These are phyloP conservation scores for Crambe crambe DNA, from an alignment of 37 sponge, comb jelly and placozoan species.

Conservation along the genomic window DNA sequence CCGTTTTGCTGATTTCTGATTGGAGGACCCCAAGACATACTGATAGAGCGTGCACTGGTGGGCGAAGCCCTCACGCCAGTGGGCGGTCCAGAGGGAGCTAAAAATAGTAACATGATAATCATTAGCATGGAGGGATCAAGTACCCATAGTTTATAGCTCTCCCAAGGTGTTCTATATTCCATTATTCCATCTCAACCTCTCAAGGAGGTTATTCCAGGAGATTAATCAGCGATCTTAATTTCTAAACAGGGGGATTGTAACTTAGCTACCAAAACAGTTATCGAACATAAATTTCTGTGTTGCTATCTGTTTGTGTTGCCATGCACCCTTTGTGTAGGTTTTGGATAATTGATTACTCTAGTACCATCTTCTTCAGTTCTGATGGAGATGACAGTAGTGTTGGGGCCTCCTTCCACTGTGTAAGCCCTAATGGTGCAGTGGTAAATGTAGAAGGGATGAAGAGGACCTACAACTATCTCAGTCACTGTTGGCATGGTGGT, in stretches of 20 bases:
- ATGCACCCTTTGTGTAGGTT: too few species aligned
- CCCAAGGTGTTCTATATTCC: too few species aligned
- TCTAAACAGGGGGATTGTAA: too few species aligned
- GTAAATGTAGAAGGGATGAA: conserved; percentile 49
- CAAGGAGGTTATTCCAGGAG: too few species aligned
- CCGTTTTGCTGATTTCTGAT: conserved; percentile 24
- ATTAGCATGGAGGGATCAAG: too few species aligned
- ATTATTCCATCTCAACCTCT: too few species aligned
- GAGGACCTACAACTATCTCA: conserved; percentile 18
- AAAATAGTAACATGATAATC: neutral
- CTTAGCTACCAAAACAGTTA: too few species aligned
- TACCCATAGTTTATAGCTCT: too few species aligned
- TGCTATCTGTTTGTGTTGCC: neutral
- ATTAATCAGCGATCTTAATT: too few species aligned
- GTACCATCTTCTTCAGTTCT: conserved; percentile 43
- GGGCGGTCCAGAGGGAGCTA: conserved; percentile 26
- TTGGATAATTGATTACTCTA: too few species aligned
- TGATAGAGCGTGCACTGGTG: neutral
- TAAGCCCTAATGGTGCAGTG: conserved; percentile 22
- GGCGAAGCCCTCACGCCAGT: neutral
- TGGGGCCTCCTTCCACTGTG: conserved; percentile 38
- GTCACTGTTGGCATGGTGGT: neutral
- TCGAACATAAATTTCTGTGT: neutral
- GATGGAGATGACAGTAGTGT: conserved; percentile 14
- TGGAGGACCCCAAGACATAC: conserved; percentile 31